Percentiles rank a stretch among this genome's conserved stretches.
Conservation (phyloP, 2,797 vertebrate species). For the Anguilla anguilla region DNA sequence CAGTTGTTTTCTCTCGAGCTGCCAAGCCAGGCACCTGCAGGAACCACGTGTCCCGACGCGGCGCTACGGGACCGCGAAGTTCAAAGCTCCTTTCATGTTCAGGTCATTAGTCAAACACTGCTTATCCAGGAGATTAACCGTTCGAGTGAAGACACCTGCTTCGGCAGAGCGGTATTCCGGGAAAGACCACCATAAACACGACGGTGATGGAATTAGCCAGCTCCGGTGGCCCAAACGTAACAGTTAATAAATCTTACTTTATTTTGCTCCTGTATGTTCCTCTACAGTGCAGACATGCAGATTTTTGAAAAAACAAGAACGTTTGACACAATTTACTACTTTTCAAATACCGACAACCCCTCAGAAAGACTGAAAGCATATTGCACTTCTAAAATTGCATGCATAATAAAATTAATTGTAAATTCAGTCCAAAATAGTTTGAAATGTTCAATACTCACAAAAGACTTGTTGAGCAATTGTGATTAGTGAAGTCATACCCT, state of each 20-base stretch:
- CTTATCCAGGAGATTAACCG: not conserved
- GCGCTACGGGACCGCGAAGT: not conserved
- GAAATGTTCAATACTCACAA: not conserved
- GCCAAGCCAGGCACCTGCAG: not conserved
- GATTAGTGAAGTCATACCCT: not conserved
- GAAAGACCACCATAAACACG: not conserved
- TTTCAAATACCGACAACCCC: too few relatives aligned
- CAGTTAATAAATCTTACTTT: too few relatives aligned
- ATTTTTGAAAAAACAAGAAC: too few relatives aligned
- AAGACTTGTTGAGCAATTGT: not conserved
- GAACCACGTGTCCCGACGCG: not conserved
- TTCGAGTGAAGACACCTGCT: not conserved
- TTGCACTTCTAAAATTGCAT: not conserved
- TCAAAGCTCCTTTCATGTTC: slow-evolving; percentile 21
- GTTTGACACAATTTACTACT: too few relatives aligned
- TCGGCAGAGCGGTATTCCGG: not conserved
- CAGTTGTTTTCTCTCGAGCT: not conserved
- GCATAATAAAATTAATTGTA: not conserved
- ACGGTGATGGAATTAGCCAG: not conserved
- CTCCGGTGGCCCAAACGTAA: not conserved
- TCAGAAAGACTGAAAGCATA: too few relatives aligned
- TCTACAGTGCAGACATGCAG: too few relatives aligned
- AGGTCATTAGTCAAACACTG: slow-evolving; percentile 3
- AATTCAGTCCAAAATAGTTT: not conserved
- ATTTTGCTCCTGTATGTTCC: too few relatives aligned